Base-by-base conservation (phyloP, 1,140 invertebrate species). In the Drosophila sp. region DNA sequence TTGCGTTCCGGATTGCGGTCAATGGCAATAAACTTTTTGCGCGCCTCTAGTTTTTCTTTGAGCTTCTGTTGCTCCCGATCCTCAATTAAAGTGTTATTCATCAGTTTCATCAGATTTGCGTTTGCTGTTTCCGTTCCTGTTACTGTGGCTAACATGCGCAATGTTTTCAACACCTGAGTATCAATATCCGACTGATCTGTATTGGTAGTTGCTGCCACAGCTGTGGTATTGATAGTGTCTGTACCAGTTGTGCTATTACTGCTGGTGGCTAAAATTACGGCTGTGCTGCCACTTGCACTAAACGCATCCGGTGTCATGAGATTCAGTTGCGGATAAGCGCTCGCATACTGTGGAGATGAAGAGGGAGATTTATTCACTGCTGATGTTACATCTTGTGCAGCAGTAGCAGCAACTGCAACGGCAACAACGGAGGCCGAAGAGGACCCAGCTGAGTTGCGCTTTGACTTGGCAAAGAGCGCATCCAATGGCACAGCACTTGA, bases 221-320 rank as follows among this genome's bases (percentile, higher is more conserved):
- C 46, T 18, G 64, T 32, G 14, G 66, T 54, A 9, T 21, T 63
- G 25, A 38, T 18, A 21, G 45, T 34, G 56, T 74, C 77, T 2
- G 67, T 45, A 9, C 51, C 64, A 14, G 41, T 41, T 43, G 62
- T 36, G 7, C 46, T 72, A 21, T 29, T 64, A 18, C 57, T 2
- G 45, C 51, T 67, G 2, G 74, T 4, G 14, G 80, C 40, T 43
- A 86, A 56, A 8, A 89, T 63, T 14, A 82, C 71, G 29, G 75
- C 62, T 6, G 78, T 36, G 2, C 50, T 63, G 4, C 61, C 2
- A 94, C 93, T 40, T 93, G 96, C 92, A 56, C 76, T 96, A 80
- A 98, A 98, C 5, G 96, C 97, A 91, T 98, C 97, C 0, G 97
- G 97, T 1, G 97, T 97, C 94, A 98, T 96, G 1, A 98, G 93